Evolutionary conservation across 2,888 invertebrate species (phyloP).

Genomic region (Standfussiana lucernea): DNA sequence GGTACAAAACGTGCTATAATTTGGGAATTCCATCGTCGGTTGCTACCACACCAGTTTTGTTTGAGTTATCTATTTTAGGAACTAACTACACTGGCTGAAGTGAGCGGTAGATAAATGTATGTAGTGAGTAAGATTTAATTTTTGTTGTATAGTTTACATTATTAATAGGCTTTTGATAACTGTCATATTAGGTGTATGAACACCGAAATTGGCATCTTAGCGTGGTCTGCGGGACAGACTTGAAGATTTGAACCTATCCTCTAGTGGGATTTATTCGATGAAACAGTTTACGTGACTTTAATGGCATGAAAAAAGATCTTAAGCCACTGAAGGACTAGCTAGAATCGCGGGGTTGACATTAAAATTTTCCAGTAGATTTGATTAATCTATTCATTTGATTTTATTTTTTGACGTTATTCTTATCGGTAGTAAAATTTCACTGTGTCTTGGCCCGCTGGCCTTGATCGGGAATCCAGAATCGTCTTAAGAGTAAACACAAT

Average conservation of each 20-base stretch:
- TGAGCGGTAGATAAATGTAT: conserved; percentile 12
- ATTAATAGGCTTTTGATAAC: not conserved
- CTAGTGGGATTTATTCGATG: not conserved
- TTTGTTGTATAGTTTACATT: not conserved
- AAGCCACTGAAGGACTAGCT: not conserved
- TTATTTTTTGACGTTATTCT: no score
- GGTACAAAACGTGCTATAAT: conserved; percentile 67
- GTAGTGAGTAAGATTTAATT: not conserved
- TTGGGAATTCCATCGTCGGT: conserved; percentile 74
- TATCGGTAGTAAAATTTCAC: not conserved
- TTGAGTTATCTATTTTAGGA: conserved; percentile 70
- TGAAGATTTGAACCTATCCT: not conserved
- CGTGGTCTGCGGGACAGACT: not conserved
- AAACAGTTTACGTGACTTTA: not conserved
- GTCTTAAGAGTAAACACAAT: not conserved
- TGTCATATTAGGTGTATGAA: not conserved
- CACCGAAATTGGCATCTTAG: not conserved
- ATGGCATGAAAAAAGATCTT: not conserved
- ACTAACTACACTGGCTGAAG: conserved; percentile 18
- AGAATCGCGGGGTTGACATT: not conserved
- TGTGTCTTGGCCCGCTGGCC: not conserved
- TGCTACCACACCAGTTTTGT: conserved; percentile 64
- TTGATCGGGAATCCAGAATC: not conserved
- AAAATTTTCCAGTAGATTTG: not conserved
- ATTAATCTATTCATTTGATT: no score